Base-by-base conservation (phyloP, 2,888 invertebrate species). In the Pollenia griseotomentosa region DNA sequence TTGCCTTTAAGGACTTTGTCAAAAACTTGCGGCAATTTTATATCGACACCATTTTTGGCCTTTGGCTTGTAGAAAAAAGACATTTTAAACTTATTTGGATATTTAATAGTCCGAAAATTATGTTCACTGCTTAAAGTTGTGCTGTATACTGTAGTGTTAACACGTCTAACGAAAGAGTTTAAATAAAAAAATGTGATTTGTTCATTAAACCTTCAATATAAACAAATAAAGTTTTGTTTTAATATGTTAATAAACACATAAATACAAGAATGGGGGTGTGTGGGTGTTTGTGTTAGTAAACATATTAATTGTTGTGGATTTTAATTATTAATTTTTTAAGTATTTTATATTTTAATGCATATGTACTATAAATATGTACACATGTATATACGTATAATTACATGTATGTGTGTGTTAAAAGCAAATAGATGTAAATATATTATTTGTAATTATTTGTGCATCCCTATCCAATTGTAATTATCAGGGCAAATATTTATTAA, bases 391-490 rank as follows among this genome's bases (percentile, higher is more conserved):
- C 40, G 51, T 6, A 7, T 19, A 73, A 46, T 23, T 73, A 10
- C 3, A 23, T 46, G 12, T 33, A 51, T 9, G 16, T 51, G 16
- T 10, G 51, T 16, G n/a, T 68, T 68, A 53, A 68, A 51, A 46
- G 57, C 44, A 23, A 42, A 75, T 51, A 12, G 12, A 65, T 14
- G 19, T 6, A 40, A 11, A 8, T 10, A 44, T 53, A 19, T 70
- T 61, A 80, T 63, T 80, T 80, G 23, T 63, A 71, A 71, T 80
- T 80, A 71, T 71, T 61, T 79, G 57, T 70, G 48, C 46, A 57
- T 57, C 33, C 66, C 44, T 68, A 66, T 55, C 10, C 14, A 78
- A 70, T 53, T 71, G 70, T 53, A 63, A 80, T 80, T 80, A 65
- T 65, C 19, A 65, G 46, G 11, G 46, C 16, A 46, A 19, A 33